Evolutionary conservation across 2,888 invertebrate genomes (phyloP).

Genomic region (Meandrusa payeni): DNA sequence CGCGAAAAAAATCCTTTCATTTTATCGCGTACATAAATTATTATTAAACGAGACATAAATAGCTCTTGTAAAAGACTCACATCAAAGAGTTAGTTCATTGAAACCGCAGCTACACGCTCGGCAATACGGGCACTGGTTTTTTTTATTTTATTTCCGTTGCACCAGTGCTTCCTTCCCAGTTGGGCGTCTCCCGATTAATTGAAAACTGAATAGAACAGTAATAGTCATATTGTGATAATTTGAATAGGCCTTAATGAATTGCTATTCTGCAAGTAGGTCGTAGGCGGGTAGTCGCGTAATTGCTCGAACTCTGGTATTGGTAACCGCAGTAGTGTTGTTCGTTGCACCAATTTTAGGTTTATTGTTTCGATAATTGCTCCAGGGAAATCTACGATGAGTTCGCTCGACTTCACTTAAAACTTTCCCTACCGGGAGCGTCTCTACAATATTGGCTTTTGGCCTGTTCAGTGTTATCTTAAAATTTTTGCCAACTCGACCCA

Average conservation of each 20-base stretch:
- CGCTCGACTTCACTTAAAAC: conserved; percentile 48
- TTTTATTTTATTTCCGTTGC: conserved; percentile 28
- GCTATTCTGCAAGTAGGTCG: conserved; percentile 67
- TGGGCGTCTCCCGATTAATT: conserved; percentile 50
- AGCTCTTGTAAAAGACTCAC: conserved; percentile 52
- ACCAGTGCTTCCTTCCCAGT: conserved; percentile 31
- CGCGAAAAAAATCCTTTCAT: conserved; percentile 47
- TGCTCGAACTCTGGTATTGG: conserved; percentile 66
- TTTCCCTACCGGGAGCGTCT: conserved; percentile 39
- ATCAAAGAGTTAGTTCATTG: conserved; percentile 61
- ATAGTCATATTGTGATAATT: conserved; percentile 71
- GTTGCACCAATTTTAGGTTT: conserved; percentile 72
- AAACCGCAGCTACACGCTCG: conserved; percentile 48
- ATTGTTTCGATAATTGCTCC: conserved; percentile 77
- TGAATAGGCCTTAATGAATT: conserved; percentile 78
- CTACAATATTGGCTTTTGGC: conserved; percentile 39
- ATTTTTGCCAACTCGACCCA: conserved; percentile 19
- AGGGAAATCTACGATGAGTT: conserved; percentile 53
- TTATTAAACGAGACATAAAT: conserved; percentile 60
- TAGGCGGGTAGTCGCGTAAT: conserved; percentile 61
- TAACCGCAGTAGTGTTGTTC: conserved; percentile 59
- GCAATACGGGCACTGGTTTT: conserved; percentile 20
- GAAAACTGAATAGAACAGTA: conserved; percentile 65
- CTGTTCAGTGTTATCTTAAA: conserved; percentile 27
- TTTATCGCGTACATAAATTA: conserved; percentile 52